Conservation (phyloP, 2,888 invertebrate genomes). For the Acanthopleura granulata region DNA sequence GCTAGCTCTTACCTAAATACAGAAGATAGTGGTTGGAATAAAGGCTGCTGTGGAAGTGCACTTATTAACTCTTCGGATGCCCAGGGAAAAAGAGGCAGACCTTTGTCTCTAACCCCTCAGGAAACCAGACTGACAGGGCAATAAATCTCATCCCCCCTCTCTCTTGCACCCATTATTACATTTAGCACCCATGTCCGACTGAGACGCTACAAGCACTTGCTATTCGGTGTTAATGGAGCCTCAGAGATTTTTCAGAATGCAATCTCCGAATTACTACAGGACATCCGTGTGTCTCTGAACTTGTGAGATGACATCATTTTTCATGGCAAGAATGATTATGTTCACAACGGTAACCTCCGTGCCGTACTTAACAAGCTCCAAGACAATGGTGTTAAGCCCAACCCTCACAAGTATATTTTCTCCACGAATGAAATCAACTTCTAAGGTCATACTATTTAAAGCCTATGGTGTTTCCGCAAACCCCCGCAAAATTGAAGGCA, state of each 20-base stretch:
- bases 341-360: constrained; percentile 23
- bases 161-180: too few species aligned
- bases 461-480: too few species aligned
- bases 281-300: constrained; percentile 6
- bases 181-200: constrained; percentile 34
- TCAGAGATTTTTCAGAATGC: not conserved
- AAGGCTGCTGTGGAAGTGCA: too few species aligned
- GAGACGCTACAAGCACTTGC: constrained; percentile 27
- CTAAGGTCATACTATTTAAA: too few species aligned
- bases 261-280: constrained; percentile 15
- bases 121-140: constrained; percentile 26
- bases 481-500: too few species aligned
- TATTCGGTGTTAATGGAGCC: constrained; percentile 23
- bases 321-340: constrained; percentile 15
- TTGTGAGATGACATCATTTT: constrained; percentile 27
- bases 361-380: constrained; percentile 23
- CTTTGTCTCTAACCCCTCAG: constrained; percentile 24
- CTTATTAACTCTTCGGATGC: too few species aligned
- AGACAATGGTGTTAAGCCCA: constrained; percentile 25
- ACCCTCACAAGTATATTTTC: constrained; percentile 26
- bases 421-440: not conserved
- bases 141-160: too few species aligned
- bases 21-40: too few species aligned
- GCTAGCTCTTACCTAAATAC: too few species aligned
- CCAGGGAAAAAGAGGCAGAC: too few species aligned